Evolutionary conservation across 2,113 vertebrate species (phyloP).

Genomic region (Octodon degus): DNA sequence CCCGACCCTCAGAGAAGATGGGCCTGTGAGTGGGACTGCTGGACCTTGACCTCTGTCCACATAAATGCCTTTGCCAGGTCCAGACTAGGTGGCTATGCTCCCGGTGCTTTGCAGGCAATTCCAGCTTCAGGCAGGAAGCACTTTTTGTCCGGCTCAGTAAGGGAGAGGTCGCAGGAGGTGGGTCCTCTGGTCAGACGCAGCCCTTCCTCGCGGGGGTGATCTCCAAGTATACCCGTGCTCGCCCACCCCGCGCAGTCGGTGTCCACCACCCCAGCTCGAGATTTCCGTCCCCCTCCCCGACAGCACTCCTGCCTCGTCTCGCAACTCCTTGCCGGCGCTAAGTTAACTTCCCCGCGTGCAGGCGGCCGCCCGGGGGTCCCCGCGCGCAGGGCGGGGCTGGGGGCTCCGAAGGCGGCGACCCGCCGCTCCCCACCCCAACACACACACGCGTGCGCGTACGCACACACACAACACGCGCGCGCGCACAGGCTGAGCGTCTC

Average conservation of each 20-base stretch:
- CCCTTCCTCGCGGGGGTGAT: background rate
- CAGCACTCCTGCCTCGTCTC: background rate
- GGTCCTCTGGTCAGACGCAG: background rate
- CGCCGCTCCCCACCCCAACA: background rate
- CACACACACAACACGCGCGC: background rate
- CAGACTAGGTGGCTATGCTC: background rate
- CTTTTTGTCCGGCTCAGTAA: background rate
- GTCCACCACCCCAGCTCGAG: background rate
- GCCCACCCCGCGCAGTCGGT: background rate
- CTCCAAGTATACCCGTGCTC: background rate
- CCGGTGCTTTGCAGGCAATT: background rate
- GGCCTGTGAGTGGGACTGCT: background rate
- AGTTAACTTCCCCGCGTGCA: constrained; percentile 73
- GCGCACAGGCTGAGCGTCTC: background rate
- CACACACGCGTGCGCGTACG: background rate
- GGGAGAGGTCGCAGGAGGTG: background rate
- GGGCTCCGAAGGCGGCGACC: background rate
- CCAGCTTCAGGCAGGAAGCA: background rate
- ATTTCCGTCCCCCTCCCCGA: background rate
- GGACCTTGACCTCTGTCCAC: background rate
- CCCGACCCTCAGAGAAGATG: background rate
- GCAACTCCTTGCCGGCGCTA: background rate
- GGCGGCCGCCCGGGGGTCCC: constrained; percentile 29
- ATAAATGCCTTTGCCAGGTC: background rate
- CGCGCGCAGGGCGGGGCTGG: background rate